A percentile compares a stretch with the other conserved stretches of the same genome.
These are phyloP conservation scores for Rhagoletis zephyria DNA, from an alignment of 1,140 invertebrate species.

Conservation along the genomic window DNA sequence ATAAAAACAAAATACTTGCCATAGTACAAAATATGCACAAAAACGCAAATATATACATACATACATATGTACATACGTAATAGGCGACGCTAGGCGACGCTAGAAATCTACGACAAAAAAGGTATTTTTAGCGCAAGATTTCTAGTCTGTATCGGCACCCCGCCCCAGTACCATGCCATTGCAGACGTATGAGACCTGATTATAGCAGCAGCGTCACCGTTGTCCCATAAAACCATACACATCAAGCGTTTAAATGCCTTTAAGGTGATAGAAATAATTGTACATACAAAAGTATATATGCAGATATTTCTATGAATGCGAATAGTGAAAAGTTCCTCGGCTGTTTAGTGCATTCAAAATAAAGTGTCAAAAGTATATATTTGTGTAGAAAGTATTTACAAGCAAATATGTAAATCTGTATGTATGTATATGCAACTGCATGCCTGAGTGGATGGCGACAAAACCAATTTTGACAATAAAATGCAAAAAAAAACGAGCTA, in stretches of 20 bases:
- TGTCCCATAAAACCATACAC: constrained; percentile 1
- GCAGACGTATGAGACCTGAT: constrained; percentile 30
- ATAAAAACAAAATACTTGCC: constrained; percentile 26
- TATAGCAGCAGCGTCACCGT: constrained; percentile 1
- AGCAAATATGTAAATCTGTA: background rate
- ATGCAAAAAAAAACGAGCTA: too few relatives aligned
- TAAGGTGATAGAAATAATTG: constrained; percentile 12
- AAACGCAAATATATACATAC: background rate
- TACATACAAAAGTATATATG: too few relatives aligned
- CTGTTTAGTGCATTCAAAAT: background rate
- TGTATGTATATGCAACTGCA: background rate
- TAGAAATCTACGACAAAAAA: constrained; percentile 23
- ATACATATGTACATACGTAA: background rate
- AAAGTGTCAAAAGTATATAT: background rate
- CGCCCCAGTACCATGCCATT: background rate
- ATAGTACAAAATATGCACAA: background rate
- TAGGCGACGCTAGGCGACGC: background rate
- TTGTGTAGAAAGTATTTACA: background rate
- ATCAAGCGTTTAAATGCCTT: constrained; percentile 45
- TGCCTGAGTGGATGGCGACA: background rate
- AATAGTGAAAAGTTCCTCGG: background rate
- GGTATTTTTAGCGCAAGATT: constrained; percentile 48
- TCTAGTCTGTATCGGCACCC: background rate
- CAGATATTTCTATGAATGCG: background rate
- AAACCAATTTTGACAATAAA: background rate